phyloP scores from a whole-genome alignment of 2,888 invertebrate genomes.

The Spilarctia lutea region DNA sequence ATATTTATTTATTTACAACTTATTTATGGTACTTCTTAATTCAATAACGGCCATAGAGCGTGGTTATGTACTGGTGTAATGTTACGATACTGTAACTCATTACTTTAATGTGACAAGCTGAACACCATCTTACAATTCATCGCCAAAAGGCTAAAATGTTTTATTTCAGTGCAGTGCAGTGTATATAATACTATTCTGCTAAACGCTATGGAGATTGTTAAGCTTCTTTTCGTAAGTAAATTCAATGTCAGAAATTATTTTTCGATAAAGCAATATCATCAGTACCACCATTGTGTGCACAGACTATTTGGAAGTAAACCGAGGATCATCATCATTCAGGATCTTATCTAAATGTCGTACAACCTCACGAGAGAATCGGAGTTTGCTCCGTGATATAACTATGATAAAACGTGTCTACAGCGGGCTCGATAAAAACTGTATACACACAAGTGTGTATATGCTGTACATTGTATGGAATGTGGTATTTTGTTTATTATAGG shows the following conservation, averaged over 20 bases:
- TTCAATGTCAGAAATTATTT: neutral
- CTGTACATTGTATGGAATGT: neutral
- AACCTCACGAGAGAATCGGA: constrained; percentile 44
- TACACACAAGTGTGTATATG: neutral
- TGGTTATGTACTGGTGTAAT: no score
- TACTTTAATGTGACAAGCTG: no score
- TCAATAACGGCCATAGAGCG: no score
- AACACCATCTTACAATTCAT: neutral
- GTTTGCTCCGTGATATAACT: constrained; percentile 37
- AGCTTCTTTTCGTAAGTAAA: neutral
- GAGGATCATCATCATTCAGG: constrained; percentile 38
- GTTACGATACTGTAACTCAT: no score
- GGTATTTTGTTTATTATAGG: neutral
- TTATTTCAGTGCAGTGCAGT: neutral
- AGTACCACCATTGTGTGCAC: constrained; percentile 25
- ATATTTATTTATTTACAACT: no score
- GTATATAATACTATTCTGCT: neutral
- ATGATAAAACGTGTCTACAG: constrained; percentile 35
- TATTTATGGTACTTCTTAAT: no score
- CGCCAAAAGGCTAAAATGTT: neutral
- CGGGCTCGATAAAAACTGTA: constrained; percentile 29
- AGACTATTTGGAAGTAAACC: constrained; percentile 46
- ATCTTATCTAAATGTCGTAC: constrained; percentile 44
- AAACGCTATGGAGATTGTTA: neutral
- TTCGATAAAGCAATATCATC: neutral